These are phyloP conservation scores for Megastigmus dorsalis DNA, from an alignment of 2,888 invertebrate species.

Conservation along the genomic window DNA sequence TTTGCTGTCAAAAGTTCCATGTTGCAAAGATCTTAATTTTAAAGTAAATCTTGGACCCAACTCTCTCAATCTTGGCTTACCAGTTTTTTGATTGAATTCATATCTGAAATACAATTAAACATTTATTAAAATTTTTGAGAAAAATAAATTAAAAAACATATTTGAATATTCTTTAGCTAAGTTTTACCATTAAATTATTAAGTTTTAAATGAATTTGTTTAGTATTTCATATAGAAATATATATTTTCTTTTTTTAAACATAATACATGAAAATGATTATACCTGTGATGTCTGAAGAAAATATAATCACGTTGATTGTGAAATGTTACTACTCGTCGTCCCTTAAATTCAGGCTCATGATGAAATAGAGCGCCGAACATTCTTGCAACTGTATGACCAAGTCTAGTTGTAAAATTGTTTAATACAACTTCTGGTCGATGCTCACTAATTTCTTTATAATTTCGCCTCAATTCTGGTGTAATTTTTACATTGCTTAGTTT, in stretches of 20 bases:
- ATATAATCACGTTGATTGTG: conserved; percentile 99
- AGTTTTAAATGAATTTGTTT: background rate
- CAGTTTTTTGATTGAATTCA: conserved; percentile 87
- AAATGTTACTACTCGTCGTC: conserved; percentile 95
- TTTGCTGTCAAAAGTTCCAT: conserved; percentile 98
- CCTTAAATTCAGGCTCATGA: conserved; percentile 95
- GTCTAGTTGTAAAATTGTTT: conserved; percentile 95
- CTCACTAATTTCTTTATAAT: conserved; percentile 86
- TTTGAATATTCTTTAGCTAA: too few relatives aligned
- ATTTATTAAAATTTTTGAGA: background rate
- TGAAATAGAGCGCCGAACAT: conserved; percentile 97
- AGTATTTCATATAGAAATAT: conserved; percentile 5
- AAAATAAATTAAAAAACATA: conserved; percentile 5
- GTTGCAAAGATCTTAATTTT: conserved; percentile 92
- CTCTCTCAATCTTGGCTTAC: conserved; percentile 87
- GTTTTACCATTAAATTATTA: conserved; percentile 3
- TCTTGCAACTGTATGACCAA: conserved; percentile 92
- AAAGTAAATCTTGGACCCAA: conserved; percentile 98
- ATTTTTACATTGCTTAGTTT: conserved; percentile 94
- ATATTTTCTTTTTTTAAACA: conserved; percentile 20
- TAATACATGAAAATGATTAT: conserved; percentile 40
- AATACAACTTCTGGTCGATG: conserved; percentile 95
- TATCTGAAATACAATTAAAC: conserved; percentile 78
- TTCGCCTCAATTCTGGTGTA: conserved; percentile 87
- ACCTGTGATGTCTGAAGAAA: conserved; percentile 98